Conservation (phyloP, 2,113 vertebrate genomes). For the Mohoua ochrocephala region DNA sequence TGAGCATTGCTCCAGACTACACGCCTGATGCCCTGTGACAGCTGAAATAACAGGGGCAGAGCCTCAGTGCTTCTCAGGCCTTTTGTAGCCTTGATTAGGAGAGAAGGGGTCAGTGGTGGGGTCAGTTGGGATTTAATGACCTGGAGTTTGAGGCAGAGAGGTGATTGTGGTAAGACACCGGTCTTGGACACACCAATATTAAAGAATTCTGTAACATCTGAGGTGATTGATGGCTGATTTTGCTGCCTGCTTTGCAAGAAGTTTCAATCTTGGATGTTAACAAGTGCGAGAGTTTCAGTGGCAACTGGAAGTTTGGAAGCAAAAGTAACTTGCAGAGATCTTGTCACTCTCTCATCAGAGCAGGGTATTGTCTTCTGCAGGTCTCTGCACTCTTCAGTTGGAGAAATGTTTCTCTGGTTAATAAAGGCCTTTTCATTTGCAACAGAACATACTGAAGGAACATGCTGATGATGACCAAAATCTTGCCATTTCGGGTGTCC, state of each 20-base stretch:
- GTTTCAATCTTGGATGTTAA: background rate
- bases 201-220: background rate
- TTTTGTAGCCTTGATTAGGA: background rate
- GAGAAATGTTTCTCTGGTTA: background rate
- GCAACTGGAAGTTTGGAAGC: background rate
- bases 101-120: background rate
- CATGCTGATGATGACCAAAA: constrained; percentile 89
- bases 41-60: background rate
- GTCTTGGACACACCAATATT: background rate
- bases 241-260: background rate
- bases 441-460: constrained; percentile 89
- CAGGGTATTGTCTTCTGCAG: background rate
- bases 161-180: background rate
- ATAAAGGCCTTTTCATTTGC: constrained; percentile 54
- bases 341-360: background rate
- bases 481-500: constrained; percentile 88
- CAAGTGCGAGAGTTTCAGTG: background rate
- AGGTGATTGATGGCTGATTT: background rate
- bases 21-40: background rate
- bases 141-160: background rate
- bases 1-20: background rate
- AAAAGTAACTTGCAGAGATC: background rate
- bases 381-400: background rate
- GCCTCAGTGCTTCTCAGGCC: background rate
- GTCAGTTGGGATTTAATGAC: background rate